phyloP scores from a whole-genome alignment of 2,797 vertebrate genomes.

The Anniella stebbinsi region DNA sequence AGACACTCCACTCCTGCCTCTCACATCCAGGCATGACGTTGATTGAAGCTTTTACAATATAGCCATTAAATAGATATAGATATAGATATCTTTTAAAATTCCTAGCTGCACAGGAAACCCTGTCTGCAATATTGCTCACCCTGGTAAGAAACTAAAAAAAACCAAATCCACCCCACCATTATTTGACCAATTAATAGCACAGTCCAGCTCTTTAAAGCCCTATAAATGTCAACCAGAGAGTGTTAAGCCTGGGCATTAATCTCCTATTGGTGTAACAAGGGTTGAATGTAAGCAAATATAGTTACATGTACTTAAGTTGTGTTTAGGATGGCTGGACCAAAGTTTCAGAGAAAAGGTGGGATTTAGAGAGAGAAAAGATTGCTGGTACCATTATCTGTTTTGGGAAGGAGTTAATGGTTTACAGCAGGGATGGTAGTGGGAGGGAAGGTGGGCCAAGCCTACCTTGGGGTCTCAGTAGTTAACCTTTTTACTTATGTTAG shows the following conservation, averaged over 20 bases:
- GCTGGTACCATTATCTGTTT: background rate
- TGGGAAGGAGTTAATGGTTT: background rate
- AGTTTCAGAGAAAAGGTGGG: background rate
- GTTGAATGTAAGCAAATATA: background rate
- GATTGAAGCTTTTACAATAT: constrained; percentile 50
- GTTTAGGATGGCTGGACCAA: background rate
- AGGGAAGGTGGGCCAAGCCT: background rate
- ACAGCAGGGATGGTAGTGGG: background rate
- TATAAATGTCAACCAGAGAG: background rate
- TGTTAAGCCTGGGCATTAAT: background rate
- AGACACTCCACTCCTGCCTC: constrained; percentile 56
- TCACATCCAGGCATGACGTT: constrained; percentile 33
- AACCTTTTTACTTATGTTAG: background rate
- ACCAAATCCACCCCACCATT: background rate
- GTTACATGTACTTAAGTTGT: background rate
- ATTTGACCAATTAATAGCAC: background rate
- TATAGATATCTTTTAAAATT: background rate
- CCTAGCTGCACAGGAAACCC: background rate
- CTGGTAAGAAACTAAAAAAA: background rate
- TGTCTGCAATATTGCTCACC: background rate
- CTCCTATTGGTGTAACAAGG: background rate
- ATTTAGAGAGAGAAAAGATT: background rate
- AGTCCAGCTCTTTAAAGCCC: background rate
- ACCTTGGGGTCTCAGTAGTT: background rate
- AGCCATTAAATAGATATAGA: constrained; percentile 24